phyloP scores from a whole-genome alignment of 2,113 vertebrate genomes.

The Callospermophilus lateralis region DNA sequence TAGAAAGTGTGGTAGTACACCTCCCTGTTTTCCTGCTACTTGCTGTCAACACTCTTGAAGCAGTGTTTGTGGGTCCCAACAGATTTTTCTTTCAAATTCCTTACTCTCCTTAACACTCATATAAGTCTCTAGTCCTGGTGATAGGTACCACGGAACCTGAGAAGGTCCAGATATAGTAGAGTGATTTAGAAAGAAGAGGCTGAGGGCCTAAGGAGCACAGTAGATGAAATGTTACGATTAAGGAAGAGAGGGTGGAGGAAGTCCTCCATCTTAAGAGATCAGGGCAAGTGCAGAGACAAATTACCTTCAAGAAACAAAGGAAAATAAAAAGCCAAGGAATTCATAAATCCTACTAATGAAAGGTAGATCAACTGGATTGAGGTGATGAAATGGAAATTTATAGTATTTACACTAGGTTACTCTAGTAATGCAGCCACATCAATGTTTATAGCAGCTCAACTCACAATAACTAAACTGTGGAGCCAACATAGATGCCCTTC shows the following conservation, averaged over 20 bases:
- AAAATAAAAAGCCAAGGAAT: neutral
- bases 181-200: neutral
- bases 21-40: neutral
- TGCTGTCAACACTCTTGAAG: neutral
- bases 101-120: neutral
- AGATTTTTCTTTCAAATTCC: neutral
- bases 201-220: neutral
- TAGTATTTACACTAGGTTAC: neutral
- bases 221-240: neutral
- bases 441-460: too few relatives aligned
- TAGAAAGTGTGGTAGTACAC: too few relatives aligned
- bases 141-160: neutral
- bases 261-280: neutral
- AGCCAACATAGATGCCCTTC: too few relatives aligned
- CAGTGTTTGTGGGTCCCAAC: neutral
- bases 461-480: too few relatives aligned
- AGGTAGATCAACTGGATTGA: neutral
- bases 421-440: too few relatives aligned
- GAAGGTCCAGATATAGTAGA: neutral
- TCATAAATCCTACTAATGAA: neutral
- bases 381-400: neutral
- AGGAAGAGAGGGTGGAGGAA: neutral
- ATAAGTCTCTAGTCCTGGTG: neutral
- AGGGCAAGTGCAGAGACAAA: neutral
- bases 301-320: neutral